Evolutionary conservation across 1,140 invertebrate species (phyloP).

Genomic region (Nylanderia fulva): DNA sequence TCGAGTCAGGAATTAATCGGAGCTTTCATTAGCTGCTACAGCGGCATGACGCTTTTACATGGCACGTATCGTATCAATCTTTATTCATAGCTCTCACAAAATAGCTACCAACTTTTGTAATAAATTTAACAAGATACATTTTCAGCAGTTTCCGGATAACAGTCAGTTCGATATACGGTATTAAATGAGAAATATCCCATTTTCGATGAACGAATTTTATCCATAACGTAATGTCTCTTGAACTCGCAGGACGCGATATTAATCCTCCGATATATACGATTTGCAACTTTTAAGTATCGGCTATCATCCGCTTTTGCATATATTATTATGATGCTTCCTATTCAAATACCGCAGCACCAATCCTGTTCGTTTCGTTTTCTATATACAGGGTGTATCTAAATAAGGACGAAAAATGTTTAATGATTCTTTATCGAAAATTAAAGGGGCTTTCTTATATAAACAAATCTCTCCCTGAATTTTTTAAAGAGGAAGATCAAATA

Average conservation of each 20-base stretch:
- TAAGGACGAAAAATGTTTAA: too few species aligned
- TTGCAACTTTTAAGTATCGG: background rate
- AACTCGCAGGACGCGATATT: background rate
- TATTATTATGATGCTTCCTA: background rate
- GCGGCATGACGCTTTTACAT: background rate
- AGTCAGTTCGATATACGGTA: background rate
- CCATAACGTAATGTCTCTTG: background rate
- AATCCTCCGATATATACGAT: background rate
- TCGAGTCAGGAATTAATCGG: constrained; percentile 33
- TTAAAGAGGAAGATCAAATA: too few species aligned
- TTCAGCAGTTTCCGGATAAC: background rate
- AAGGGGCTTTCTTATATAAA: too few species aligned
- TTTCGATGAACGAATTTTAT: background rate
- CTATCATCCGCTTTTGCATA: background rate
- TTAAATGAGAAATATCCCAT: background rate
- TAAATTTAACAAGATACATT: background rate
- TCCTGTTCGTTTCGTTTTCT: background rate
- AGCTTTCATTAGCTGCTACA: constrained; percentile 22
- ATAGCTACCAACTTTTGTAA: background rate
- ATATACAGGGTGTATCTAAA: too few species aligned
- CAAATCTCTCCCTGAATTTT: too few species aligned
- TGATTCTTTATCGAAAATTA: too few species aligned
- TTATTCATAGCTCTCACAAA: constrained; percentile 8
- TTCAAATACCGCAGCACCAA: background rate
- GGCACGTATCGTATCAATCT: background rate